A percentile compares a stretch with the other conserved stretches of the same genome.
These are phyloP conservation scores for Pachliopta kotzebuea DNA, from an alignment of 2,888 invertebrate species.

Conservation along the genomic window DNA sequence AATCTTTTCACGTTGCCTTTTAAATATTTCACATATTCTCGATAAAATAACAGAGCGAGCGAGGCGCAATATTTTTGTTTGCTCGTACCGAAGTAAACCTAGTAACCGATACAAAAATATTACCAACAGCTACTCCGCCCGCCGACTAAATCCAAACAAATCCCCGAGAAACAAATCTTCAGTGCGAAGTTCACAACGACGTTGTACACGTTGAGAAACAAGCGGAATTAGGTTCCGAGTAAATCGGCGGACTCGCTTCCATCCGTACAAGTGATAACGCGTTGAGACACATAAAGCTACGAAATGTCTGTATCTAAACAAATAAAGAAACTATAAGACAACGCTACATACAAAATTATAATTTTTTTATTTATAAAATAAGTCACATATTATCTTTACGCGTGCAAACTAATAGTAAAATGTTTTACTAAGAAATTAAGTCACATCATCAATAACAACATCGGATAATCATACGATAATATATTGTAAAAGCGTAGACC, in stretches of 20 bases:
- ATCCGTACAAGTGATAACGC: conserved; percentile 46
- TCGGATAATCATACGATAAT: too few species aligned
- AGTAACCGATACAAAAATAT: conserved; percentile 27
- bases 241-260: conserved; percentile 45
- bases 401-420: too few species aligned
- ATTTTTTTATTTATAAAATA: neutral
- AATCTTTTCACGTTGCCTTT: neutral
- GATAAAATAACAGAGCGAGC: conserved; percentile 4
- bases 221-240: conserved; percentile 48
- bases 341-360: neutral
- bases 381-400: too few species aligned
- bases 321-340: neutral
- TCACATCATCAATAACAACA: too few species aligned
- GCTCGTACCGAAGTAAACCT: conserved; percentile 18
- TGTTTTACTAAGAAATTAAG: too few species aligned
- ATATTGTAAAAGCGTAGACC: too few species aligned
- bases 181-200: conserved; percentile 24
- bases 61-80: conserved; percentile 9
- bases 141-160: conserved; percentile 28
- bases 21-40: conserved; percentile 3
- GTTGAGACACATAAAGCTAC: conserved; percentile 20
- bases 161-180: conserved; percentile 27
- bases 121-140: conserved; percentile 12
- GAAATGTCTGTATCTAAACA: conserved; percentile 17
- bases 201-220: conserved; percentile 34